phyloP scores from a whole-genome alignment of 2,888 invertebrate genomes.

The Reticulitermes lucifugus region DNA sequence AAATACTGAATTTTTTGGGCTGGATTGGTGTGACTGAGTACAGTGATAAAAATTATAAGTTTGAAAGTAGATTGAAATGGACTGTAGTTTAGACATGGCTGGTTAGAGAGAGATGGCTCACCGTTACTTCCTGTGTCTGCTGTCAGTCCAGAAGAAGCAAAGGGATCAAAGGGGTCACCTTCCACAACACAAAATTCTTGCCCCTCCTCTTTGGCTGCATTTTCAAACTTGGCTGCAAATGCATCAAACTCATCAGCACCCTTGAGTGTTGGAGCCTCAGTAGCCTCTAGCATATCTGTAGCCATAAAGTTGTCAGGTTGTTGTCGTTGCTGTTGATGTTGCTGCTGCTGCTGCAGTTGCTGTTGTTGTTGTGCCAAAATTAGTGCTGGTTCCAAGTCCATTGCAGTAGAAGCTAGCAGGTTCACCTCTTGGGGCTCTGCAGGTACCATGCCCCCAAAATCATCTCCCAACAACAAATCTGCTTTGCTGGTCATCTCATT shows the following conservation, averaged over 20 bases:
- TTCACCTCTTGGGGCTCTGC: constrained; percentile 19
- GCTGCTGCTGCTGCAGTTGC: too few species aligned
- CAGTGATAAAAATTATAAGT: too few species aligned
- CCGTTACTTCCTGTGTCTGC: constrained; percentile 57
- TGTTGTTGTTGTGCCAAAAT: background rate
- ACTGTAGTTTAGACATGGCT: too few species aligned
- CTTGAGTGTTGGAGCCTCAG: constrained; percentile 4
- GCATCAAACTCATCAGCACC: constrained; percentile 81
- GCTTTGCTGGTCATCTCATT: background rate
- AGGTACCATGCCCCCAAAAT: constrained; percentile 54
- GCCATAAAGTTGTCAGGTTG: constrained; percentile 32
- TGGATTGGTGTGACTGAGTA: too few species aligned
- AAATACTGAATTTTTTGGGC: too few species aligned
- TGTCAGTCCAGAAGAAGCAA: constrained; percentile 59
- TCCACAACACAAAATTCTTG: constrained; percentile 52
- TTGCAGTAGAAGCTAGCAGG: constrained; percentile 20
- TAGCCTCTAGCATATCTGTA: constrained; percentile 33
- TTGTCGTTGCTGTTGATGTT: background rate
- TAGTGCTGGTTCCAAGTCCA: constrained; percentile 16
- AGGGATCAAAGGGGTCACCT: constrained; percentile 64
- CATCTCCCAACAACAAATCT: constrained; percentile 56
- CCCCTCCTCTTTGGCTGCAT: constrained; percentile 62
- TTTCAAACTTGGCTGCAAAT: constrained; percentile 90
- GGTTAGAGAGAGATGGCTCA: constrained; percentile 51
- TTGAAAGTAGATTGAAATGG: too few species aligned